Evolutionary conservation across 2,888 invertebrate genomes (phyloP).

Genomic region (Thymelicus sylvestris): DNA sequence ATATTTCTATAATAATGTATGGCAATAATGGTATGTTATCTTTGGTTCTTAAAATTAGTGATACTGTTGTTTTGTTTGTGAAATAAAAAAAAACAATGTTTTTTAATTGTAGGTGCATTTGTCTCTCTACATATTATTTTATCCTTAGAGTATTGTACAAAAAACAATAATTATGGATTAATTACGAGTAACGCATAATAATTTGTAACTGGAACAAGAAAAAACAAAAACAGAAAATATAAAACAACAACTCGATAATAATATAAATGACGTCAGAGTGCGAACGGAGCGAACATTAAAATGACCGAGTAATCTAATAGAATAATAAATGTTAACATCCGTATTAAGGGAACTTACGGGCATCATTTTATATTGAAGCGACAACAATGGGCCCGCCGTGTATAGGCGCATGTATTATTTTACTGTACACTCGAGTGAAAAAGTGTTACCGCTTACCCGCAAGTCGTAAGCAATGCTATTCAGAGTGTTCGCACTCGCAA

Average conservation of each 20-base stretch:
- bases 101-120: no score
- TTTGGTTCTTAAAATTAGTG: no score
- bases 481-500: constrained; percentile 6
- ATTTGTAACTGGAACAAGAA: not conserved
- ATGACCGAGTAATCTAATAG: constrained; percentile 67
- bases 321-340: constrained; percentile 82
- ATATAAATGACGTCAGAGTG: constrained; percentile 36
- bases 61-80: no score
- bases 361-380: constrained; percentile 73
- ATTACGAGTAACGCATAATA: no score
- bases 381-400: constrained; percentile 68
- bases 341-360: constrained; percentile 76
- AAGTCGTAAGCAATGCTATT: constrained; percentile 10
- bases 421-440: constrained; percentile 67
- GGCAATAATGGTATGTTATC: no score
- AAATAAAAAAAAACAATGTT: no score
- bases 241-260: constrained; percentile 1
- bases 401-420: constrained; percentile 72
- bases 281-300: constrained; percentile 47
- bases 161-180: no score
- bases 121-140: no score
- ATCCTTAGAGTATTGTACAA: no score
- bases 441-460: constrained; percentile 46
- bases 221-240: not conserved
- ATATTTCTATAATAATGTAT: no score